Conservation (phyloP, 2,797 vertebrate genomes). For the Hephaestus fuliginosus region DNA sequence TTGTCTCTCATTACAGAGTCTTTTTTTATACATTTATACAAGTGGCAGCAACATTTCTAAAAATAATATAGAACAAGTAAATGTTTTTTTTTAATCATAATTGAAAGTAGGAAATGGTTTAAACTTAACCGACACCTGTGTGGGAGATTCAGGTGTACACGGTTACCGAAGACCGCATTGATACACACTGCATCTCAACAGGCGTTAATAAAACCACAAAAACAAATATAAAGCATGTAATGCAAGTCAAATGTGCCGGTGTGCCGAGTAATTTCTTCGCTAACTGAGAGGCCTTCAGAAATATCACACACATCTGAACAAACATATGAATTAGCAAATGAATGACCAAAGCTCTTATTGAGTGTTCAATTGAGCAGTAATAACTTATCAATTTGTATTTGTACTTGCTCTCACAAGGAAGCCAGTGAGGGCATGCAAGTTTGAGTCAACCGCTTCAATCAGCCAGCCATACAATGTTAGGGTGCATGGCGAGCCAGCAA, state of each 20-base stretch:
- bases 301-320: constrained; percentile 38
- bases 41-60: too few relatives aligned
- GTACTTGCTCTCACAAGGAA: constrained; percentile 24
- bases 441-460: constrained; percentile 59
- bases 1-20: background rate
- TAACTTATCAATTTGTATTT: constrained; percentile 62
- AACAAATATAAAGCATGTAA: constrained; percentile 31
- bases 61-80: background rate
- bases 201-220: constrained; percentile 15
- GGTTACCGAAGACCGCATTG: background rate
- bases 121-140: background rate
- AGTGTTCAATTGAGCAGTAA: constrained; percentile 61
- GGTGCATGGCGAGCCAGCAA: background rate
- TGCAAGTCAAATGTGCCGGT: constrained; percentile 18
- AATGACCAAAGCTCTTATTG: constrained; percentile 56
- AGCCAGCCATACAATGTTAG: constrained; percentile 13
- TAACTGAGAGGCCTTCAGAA: constrained; percentile 40
- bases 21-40: too few relatives aligned
- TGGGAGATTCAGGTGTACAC: background rate
- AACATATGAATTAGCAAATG: constrained; percentile 56
- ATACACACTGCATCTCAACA: background rate
- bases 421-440: constrained; percentile 26
- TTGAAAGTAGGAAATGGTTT: background rate
- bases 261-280: constrained; percentile 30
- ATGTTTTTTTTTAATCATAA: background rate